Evolutionary conservation across 23 tunicate species (phyloP), one percentile per base, ranked within the genome.

Genomic region (Styela plicata): DNA sequence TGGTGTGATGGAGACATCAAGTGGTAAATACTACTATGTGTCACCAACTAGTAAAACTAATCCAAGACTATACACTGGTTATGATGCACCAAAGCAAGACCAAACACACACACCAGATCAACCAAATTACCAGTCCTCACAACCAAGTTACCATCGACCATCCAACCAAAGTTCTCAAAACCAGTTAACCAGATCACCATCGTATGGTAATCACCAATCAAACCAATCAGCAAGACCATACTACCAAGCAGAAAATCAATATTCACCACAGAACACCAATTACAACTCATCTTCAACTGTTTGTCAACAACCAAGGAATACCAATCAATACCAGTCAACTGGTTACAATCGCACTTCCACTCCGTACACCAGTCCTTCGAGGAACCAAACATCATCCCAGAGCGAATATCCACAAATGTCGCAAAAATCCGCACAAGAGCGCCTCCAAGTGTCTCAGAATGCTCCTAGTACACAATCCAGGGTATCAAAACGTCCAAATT

Each of bases 21-120:
- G 36, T 29, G 77, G 77, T 3, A 71, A 71, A 34, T 71, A 71
- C 17, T 71, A 71, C 37, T 71, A 28, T 36, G 77, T 71, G 2
- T 28, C 35, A 2, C 77, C 77, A 21, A 44, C 57, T 44, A 34
- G 77, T 22, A 34, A 29, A 16, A 33, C 26, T 17, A 32, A 71
- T 17, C 34, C 77, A 7, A 71, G 77, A 71, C 37, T 71, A 3
- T 36, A 71, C 17, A 71, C 77, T 32, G 77, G 77, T 71, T 66
- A 66, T 17, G 70, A 66, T 66, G 18, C 18, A 24, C 70, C 70
- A 27, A 66, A 27, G 17, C 70, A 66, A 66, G 17, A 66, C 70
- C 70, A 66, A 66, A n/a, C n/a, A n/a, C n/a, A n/a, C n/a, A n/a
- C n/a, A n/a, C 57, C 57, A 44, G 7, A 44, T 13, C 57, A 44